Evolutionary conservation across 2,797 vertebrate species (phyloP).

Genomic region (Rhadinocentrus ornatus): DNA sequence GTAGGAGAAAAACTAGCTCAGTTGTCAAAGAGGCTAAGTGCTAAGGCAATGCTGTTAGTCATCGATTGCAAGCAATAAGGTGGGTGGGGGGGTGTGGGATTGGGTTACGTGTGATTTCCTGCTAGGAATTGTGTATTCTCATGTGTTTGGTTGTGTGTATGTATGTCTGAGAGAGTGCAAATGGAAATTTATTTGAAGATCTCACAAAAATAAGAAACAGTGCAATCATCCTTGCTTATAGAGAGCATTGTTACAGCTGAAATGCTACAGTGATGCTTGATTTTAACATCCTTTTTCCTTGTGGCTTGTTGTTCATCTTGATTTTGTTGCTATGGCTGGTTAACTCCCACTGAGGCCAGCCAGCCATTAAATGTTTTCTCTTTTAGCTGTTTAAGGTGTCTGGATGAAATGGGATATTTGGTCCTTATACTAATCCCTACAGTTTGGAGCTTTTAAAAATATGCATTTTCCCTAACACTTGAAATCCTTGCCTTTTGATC

Average conservation of each 20-base stretch:
- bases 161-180: conserved; percentile 1
- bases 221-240: conserved; percentile 34
- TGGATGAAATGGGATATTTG: conserved; percentile 8
- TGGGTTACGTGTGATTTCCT: conserved; percentile 46
- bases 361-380: conserved; percentile 34
- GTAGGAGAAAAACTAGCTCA: conserved; percentile 38
- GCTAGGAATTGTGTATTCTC: conserved; percentile 20
- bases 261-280: conserved; percentile 34
- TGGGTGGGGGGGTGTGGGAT: neutral
- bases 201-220: conserved; percentile 27
- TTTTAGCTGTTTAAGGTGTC: conserved; percentile 18
- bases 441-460: neutral
- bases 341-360: conserved; percentile 23
- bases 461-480: neutral
- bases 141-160: conserved; percentile 13
- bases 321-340: conserved; percentile 37
- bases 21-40: conserved; percentile 50
- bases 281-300: conserved; percentile 35
- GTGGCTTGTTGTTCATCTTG: conserved; percentile 45
- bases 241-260: conserved; percentile 17
- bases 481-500: neutral
- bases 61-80: conserved; percentile 51
- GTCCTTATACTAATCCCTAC: conserved; percentile 2
- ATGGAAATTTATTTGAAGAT: conserved; percentile 20
- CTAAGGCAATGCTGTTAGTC: conserved; percentile 41